Base-by-base conservation (phyloP, 2,888 invertebrate genomes). In the Hyposoter dolosus region DNA sequence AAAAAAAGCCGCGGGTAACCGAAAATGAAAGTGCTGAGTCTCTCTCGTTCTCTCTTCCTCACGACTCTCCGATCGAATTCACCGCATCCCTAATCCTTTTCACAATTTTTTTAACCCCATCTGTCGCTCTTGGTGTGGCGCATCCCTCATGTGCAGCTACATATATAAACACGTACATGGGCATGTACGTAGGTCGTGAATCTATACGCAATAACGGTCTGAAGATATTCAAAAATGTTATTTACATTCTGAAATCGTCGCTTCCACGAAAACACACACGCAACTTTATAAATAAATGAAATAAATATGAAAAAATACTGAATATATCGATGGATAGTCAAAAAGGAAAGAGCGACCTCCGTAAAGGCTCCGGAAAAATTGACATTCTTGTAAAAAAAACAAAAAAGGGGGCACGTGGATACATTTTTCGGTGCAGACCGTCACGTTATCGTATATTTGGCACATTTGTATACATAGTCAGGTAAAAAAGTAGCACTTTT, bases 101-200 rank as follows among this genome's bases (percentile, higher is more conserved):
- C 92, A 92, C 90, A 90, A 92, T 93, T 93, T 93, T 94, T 71
- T 94, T 93, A 93, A 94, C 93, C 93, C 93, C 94, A 94, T 94
- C 94, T 94, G 94, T 94, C 93, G 91, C 90, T 90, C 90, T 88
- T 79, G 88, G 72, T 63, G 68, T 50, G 87, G 90, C 90, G 89
- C 91, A 91, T 92, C 91, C 89, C 91, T 89, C 87, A 88, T 87
- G 88, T 88, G 87, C 71, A 28, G 47, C 45, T 40, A 43, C 50
- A 45, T 65, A 81, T 65, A 81, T 50, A 77, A 63, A 63, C 43
- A 78, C 78, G 45, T 56, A 63, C 83, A 77, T 63, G 79, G 50
- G 66, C 23, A 15, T 10, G 15, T 28, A 63, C 35, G 53, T 83
- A 17, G 47, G 47, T 79, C 75, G 63, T 74, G 47, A 53, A 84